A percentile compares a stretch with the other conserved stretches of the same genome.
Evolutionary conservation across 2,113 vertebrate genomes (phyloP).

Genomic region (Forbesichthys papilliferus): DNA sequence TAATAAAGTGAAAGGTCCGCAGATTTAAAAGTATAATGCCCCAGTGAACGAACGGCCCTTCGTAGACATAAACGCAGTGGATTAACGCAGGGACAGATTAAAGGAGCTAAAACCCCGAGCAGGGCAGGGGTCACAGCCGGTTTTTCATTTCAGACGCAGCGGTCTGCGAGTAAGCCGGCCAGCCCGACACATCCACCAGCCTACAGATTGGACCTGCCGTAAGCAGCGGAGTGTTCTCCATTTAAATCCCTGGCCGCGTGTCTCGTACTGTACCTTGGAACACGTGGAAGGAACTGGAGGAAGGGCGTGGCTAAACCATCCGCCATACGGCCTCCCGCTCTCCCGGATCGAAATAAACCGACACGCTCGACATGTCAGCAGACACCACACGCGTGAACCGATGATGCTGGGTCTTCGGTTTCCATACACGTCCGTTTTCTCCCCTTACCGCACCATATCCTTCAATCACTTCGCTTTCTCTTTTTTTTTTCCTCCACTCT

Average conservation of each 20-base stretch:
- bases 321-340: no score
- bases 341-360: not conserved
- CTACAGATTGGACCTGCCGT: slow-evolving; percentile 19
- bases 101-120: slow-evolving; percentile 28
- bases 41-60: slow-evolving; percentile 29
- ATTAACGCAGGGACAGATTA: slow-evolving; percentile 51
- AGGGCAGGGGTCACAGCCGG: slow-evolving; percentile 22
- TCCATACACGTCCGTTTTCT: not conserved
- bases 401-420: not conserved
- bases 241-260: slow-evolving; percentile 11
- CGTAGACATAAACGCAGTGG: slow-evolving; percentile 33
- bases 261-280: slow-evolving; percentile 26
- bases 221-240: slow-evolving; percentile 19
- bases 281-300: slow-evolving; percentile 15
- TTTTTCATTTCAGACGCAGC: slow-evolving; percentile 46
- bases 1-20: slow-evolving; percentile 25
- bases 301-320: slow-evolving; percentile 8
- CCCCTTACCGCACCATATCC: not conserved
- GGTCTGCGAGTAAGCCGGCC: not conserved
- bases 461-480: not conserved
- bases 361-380: slow-evolving; percentile 19
- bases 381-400: slow-evolving; percentile 7
- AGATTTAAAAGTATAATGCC: slow-evolving; percentile 33
- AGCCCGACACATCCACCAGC: slow-evolving; percentile 2
- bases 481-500: not conserved